phyloP scores from a whole-genome alignment of 1,140 invertebrate genomes.

The Popillia japonica region DNA sequence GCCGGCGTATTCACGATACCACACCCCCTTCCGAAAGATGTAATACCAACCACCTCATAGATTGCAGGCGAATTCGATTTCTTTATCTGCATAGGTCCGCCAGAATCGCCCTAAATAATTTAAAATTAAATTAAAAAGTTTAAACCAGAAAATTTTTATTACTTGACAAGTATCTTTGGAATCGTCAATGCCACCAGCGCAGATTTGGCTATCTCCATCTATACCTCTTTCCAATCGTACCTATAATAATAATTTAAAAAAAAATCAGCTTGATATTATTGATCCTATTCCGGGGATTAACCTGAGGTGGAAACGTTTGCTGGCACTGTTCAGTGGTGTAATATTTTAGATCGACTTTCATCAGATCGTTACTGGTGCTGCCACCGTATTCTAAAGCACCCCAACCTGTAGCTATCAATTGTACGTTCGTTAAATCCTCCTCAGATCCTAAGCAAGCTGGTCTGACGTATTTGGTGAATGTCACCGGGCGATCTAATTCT shows the following conservation, averaged over 20 bases:
- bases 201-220: constrained; percentile 65
- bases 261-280: neutral
- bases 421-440: neutral
- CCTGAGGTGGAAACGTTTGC: constrained; percentile 51
- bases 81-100: constrained; percentile 39
- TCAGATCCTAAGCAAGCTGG: constrained; percentile 13
- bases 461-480: constrained; percentile 21
- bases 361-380: constrained; percentile 60
- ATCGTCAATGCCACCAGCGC: constrained; percentile 66
- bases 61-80: neutral
- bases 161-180: constrained; percentile 60
- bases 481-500: constrained; percentile 7
- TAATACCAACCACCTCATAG: constrained; percentile 44
- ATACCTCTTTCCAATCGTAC: constrained; percentile 61
- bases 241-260: neutral
- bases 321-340: constrained; percentile 53
- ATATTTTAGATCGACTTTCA: constrained; percentile 63
- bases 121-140: neutral
- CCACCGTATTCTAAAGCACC: constrained; percentile 58
- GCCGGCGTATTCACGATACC: constrained; percentile 41
- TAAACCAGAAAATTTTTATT: neutral
- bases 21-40: constrained; percentile 43
- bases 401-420: constrained; percentile 55
- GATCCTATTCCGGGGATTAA: neutral
- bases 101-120: constrained; percentile 39